These are phyloP conservation scores for Argyra leucocephala DNA, from an alignment of 2,888 invertebrate genomes.

Conservation along the genomic window DNA sequence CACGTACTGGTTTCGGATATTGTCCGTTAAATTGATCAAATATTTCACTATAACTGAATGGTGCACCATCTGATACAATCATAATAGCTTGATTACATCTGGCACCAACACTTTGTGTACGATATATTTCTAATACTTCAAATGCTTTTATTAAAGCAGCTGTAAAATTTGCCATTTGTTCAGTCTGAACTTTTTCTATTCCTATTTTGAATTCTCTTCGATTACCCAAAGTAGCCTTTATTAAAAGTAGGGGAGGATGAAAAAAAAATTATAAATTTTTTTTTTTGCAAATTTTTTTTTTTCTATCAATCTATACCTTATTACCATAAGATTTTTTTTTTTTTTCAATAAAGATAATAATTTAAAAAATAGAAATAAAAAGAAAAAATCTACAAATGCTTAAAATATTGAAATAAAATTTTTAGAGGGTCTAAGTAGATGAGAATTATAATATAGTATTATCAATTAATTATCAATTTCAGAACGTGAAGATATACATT, in stretches of 20 bases:
- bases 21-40: constrained; percentile 86
- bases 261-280: too few relatives aligned
- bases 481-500: too few relatives aligned
- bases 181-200: constrained; percentile 68
- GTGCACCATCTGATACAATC: constrained; percentile 97
- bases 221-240: constrained; percentile 74
- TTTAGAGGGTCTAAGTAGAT: too few relatives aligned
- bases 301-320: too few relatives aligned
- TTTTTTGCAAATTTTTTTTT: too few relatives aligned
- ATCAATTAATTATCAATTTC: too few relatives aligned
- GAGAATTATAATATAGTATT: too few relatives aligned
- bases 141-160: constrained; percentile 83
- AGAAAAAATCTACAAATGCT: neutral
- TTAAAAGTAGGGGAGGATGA: too few relatives aligned
- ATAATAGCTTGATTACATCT: constrained; percentile 91
- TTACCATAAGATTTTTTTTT: too few relatives aligned
- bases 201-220: constrained; percentile 71
- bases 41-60: constrained; percentile 84
- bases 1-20: constrained; percentile 72
- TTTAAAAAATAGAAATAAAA: neutral
- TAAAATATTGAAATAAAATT: too few relatives aligned
- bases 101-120: constrained; percentile 56
- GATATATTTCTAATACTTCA: constrained; percentile 63
- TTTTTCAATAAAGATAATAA: too few relatives aligned
- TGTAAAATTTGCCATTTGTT: constrained; percentile 89